Percentiles rank a stretch among this genome's conserved stretches.
Evolutionary conservation across 2,888 invertebrate species (phyloP).

Genomic region (Dasypogon diadema): DNA sequence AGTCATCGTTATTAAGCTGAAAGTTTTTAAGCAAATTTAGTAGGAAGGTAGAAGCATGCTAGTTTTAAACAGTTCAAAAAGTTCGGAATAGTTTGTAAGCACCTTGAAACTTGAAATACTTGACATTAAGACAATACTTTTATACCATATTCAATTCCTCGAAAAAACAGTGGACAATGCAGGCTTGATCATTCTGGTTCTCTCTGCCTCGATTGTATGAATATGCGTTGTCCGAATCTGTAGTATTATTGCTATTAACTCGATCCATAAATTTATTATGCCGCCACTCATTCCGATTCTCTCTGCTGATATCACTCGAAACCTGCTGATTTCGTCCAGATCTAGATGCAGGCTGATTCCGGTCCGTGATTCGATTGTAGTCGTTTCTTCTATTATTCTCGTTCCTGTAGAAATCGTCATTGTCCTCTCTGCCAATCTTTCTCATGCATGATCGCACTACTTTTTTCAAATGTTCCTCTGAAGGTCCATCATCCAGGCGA

Average conservation of each 20-base stretch:
- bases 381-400: constrained; percentile 58
- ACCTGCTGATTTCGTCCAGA: constrained; percentile 59
- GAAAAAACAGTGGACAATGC: constrained; percentile 78
- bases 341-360: constrained; percentile 57
- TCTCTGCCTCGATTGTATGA: constrained; percentile 1
- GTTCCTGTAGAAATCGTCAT: constrained; percentile 63
- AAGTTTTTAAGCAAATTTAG: too few species aligned
- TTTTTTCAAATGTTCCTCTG: constrained; percentile 72
- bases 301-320: constrained; percentile 57
- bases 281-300: constrained; percentile 15
- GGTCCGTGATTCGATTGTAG: constrained; percentile 58
- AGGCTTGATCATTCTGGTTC: constrained; percentile 65
- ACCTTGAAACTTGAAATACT: too few species aligned
- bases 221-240: constrained; percentile 4
- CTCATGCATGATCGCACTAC: constrained; percentile 73
- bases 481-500: constrained; percentile 72
- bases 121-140: background rate
- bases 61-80: background rate
- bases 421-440: constrained; percentile 49
- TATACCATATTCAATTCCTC: constrained; percentile 77
- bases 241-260: constrained; percentile 33
- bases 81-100: background rate
- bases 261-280: background rate
- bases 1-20: constrained; percentile 64
- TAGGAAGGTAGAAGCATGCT: too few species aligned